These are phyloP conservation scores for Xenus cinereus DNA, from an alignment of 2,113 vertebrate genomes.

Conservation along the genomic window DNA sequence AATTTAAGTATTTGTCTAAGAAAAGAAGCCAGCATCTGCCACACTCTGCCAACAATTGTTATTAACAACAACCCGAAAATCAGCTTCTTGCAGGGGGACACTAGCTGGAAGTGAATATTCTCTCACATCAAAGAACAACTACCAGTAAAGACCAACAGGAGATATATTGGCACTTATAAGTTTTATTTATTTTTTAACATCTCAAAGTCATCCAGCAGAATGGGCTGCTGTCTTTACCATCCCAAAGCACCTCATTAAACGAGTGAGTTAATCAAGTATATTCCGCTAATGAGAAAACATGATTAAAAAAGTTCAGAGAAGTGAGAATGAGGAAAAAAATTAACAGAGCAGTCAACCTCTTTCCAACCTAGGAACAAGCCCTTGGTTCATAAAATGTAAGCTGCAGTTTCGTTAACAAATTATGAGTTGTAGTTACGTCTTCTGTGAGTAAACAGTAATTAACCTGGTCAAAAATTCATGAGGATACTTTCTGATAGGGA, in stretches of 20 bases:
- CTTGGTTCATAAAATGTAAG: background rate
- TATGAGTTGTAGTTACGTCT: background rate
- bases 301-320: conserved; percentile 20
- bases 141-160: background rate
- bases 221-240: background rate
- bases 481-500: background rate
- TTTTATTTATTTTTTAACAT: background rate
- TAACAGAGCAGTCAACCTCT: background rate
- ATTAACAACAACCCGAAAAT: background rate
- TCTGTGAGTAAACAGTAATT: background rate
- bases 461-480: background rate
- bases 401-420: background rate
- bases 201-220: conserved; percentile 10
- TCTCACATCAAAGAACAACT: background rate
- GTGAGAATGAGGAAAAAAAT: background rate
- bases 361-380: background rate
- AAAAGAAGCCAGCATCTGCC: background rate
- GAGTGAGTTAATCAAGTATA: conserved; percentile 16
- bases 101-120: background rate
- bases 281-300: conserved; percentile 15
- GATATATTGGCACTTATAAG: background rate
- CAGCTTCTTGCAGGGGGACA: background rate
- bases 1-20: background rate
- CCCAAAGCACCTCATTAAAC: conserved; percentile 46
- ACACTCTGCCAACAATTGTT: background rate